A percentile compares a stretch with the other conserved stretches of the same genome.
These are phyloP conservation scores for Drosophila helvetica DNA, from an alignment of 2,888 invertebrate genomes.

Conservation along the genomic window DNA sequence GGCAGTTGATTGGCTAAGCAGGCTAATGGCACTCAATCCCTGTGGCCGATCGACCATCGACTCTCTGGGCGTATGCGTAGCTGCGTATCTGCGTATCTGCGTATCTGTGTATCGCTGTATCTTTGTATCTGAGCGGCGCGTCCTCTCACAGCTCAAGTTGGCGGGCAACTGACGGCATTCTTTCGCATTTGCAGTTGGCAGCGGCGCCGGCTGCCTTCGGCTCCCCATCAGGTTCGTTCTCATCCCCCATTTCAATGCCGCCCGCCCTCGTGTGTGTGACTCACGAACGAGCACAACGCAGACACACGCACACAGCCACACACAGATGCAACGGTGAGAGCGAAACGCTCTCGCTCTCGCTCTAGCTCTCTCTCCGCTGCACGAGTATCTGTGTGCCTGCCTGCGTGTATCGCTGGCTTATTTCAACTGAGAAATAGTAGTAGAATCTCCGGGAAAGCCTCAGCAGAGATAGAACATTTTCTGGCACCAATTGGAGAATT, in stretches of 20 bases:
- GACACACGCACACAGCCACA: too few relatives aligned
- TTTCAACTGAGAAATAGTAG: slow-evolving; percentile 34
- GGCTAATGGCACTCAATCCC: not conserved
- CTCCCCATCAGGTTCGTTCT: slow-evolving; percentile 25
- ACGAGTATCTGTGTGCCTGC: slow-evolving; percentile 2
- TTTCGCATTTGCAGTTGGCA: slow-evolving; percentile 63
- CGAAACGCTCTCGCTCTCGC: slow-evolving; percentile 8
- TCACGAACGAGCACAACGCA: not conserved
- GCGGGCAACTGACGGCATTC: slow-evolving; percentile 86
- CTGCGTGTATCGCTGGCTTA: slow-evolving; percentile 34
- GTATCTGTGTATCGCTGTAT: not conserved
- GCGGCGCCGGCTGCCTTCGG: slow-evolving; percentile 41
- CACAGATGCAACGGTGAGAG: not conserved
- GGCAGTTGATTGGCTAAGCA: not conserved
- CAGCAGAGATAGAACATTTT: slow-evolving; percentile 1
- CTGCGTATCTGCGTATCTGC: slow-evolving; percentile 12
- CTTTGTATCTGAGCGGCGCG: slow-evolving; percentile 65
- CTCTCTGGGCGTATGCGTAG: not conserved
- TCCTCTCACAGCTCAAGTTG: slow-evolving; percentile 86
- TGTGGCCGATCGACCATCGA: slow-evolving; percentile 1
- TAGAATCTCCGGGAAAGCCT: slow-evolving; percentile 12
- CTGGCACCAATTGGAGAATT: not conserved
- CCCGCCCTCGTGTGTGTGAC: slow-evolving; percentile 56
- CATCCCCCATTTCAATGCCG: slow-evolving; percentile 56
- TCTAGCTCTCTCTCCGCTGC: slow-evolving; percentile 8